Percentiles rank a stretch among this genome's conserved stretches.
phyloP scores from a whole-genome alignment of 2,888 invertebrate species.

The Coecobrya sp. region DNA sequence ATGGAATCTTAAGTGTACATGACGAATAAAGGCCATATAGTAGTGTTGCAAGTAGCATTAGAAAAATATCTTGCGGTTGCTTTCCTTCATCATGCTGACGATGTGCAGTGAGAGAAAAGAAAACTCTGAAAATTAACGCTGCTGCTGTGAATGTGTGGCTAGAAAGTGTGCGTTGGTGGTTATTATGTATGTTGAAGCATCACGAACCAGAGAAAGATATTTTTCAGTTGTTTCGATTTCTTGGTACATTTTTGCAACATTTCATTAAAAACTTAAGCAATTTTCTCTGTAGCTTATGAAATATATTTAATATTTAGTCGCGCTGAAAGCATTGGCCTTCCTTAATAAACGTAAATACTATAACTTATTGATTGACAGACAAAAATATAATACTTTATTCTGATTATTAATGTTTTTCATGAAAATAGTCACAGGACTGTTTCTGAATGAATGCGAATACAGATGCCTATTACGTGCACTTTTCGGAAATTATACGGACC shows the following conservation, averaged over 20 bases:
- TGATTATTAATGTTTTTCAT: background rate
- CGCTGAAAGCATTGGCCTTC: too few species aligned
- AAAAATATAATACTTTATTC: too few species aligned
- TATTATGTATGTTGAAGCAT: background rate
- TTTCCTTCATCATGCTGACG: background rate
- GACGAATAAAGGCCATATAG: background rate
- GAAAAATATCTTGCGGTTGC: constrained; percentile 4
- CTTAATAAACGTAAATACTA: too few species aligned
- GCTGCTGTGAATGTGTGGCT: background rate
- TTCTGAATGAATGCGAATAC: background rate
- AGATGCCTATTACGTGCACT: too few species aligned
- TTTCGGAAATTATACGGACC: too few species aligned
- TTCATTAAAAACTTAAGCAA: background rate
- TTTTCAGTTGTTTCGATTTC: constrained; percentile 9
- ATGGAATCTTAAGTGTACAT: background rate
- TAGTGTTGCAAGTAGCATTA: background rate
- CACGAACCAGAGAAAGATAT: background rate
- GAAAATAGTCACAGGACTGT: background rate
- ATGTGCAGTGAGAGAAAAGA: background rate
- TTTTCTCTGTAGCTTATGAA: too few species aligned
- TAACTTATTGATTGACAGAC: too few species aligned
- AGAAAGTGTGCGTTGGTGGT: background rate
- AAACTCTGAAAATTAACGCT: constrained; percentile 13
- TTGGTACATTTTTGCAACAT: background rate
- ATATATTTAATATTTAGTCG: too few species aligned